Evolutionary conservation across 2,888 invertebrate species (phyloP), one percentile per base, ranked within the genome.

Genomic region (Aphodius granarius): DNA sequence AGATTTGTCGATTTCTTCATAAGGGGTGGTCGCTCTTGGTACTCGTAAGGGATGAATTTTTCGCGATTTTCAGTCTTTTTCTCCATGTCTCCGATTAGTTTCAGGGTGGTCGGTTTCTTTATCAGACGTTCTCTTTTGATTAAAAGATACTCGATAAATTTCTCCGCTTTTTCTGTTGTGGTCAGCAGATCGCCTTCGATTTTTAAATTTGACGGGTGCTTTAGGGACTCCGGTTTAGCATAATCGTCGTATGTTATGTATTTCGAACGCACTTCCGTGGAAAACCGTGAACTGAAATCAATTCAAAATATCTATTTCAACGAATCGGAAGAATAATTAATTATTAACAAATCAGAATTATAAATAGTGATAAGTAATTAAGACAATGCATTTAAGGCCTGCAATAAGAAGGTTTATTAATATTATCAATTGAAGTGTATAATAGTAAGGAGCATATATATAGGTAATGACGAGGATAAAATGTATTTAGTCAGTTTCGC

Each of bases 121-220:
- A 86, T 84, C 43, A 90, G 83, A 20, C 87, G 85, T 3, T 88
- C 84, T 16, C 88, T 84, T 76, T 87, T 87, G 6, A 82, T 80
- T n/a, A 89, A 85, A 66, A 87, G 83, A 81, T 88, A 87, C 19
- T 87, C 83, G 62, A 89, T 86, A 78, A 89, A 90, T 71, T 87
- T 83, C 65, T 89, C 89, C 73, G 86, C 87, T 72, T 88, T 85
- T 82, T 90, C 89, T n/a, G 89, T 86, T 66, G 83, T 79, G 13
- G 86, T 85, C 16, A 85, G 84, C 78, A 89, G 86, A 64, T 89
- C 87, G n/a, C 90, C 90, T 80, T 89, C 89, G 80, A 89, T 84
- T 79, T 86, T 87, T 73, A 90, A 81, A 62, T 88, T 88, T 5
- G 89, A 89, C 3, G 86, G 84, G 66, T 87, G 83, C 70, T 87